Conservation (phyloP, 2,888 invertebrate species). For the Chloromyia formosa region DNA sequence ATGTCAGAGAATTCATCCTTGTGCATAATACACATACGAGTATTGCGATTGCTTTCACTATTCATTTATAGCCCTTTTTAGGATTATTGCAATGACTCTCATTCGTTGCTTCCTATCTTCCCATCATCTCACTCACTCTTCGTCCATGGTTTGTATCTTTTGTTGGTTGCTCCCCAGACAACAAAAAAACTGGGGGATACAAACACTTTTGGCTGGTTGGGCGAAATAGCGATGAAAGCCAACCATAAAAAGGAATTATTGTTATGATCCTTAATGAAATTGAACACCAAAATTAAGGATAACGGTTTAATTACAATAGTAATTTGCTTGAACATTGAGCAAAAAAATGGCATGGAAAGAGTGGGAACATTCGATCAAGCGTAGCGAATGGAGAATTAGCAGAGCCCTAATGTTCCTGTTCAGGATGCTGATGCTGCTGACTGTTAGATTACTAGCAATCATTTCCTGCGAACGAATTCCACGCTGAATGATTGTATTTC, state of each 20-base stretch:
- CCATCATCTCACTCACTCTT: background rate
- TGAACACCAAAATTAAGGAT: slow-evolving; percentile 41
- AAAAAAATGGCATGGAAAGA: no score
- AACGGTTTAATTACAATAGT: slow-evolving; percentile 42
- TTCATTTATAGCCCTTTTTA: slow-evolving; percentile 9
- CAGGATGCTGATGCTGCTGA: no score
- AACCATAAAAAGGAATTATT: slow-evolving; percentile 42
- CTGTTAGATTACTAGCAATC: no score
- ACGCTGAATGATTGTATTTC: no score
- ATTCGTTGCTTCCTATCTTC: background rate
- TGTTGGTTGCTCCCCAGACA: slow-evolving; percentile 8
- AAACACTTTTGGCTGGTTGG: no score
- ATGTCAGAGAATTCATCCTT: no score
- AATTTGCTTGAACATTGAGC: background rate
- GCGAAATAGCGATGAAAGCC: slow-evolving; percentile 22
- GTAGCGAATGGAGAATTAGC: no score
- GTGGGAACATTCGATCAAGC: no score
- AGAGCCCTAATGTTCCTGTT: no score
- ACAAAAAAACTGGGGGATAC: background rate
- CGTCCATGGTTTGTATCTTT: background rate
- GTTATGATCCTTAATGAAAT: slow-evolving; percentile 43
- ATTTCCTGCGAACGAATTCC: no score
- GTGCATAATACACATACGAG: background rate
- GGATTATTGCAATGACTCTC: slow-evolving; percentile 19
- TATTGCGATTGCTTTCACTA: background rate